Conservation (phyloP, 2,888 invertebrate genomes). For the Meliscaeva auricollis region DNA sequence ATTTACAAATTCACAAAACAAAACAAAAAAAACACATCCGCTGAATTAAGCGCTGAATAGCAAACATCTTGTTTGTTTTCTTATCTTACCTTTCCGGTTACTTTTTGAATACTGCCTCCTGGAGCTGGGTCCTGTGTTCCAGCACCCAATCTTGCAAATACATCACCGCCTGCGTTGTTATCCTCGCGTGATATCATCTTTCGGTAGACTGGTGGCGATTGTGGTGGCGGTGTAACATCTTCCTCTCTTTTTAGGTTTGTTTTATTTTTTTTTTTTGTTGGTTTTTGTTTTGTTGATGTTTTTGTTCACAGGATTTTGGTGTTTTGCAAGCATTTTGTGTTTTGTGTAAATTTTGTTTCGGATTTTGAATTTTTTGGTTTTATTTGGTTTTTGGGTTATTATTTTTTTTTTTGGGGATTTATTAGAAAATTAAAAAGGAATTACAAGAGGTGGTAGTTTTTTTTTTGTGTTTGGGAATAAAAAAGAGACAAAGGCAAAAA, state of each 20-base stretch:
- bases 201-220: conserved; percentile 78
- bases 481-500: conserved; percentile 76
- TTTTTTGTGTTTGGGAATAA: conserved; percentile 33
- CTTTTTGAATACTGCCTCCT: conserved; percentile 80
- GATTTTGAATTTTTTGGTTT: conserved; percentile 36
- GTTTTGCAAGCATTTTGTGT: conserved; percentile 58
- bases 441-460: conserved; percentile 28
- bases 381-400: conserved; percentile 48
- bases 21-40: not conserved
- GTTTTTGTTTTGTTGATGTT: too few species aligned
- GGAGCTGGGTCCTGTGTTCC: conserved; percentile 80
- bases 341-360: conserved; percentile 54
- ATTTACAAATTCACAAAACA: not conserved
- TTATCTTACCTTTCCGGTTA: conserved; percentile 79
- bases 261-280: conserved; percentile 24
- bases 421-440: conserved; percentile 46
- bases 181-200: conserved; percentile 80
- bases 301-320: conserved; percentile 26
- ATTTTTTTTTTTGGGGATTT: conserved; percentile 53
- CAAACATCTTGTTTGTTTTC: conserved; percentile 9
- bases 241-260: conserved; percentile 73
- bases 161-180: conserved; percentile 77
- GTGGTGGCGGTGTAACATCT: conserved; percentile 72
- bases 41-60: conserved; percentile 30
- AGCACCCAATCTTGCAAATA: conserved; percentile 80